phyloP scores from a whole-genome alignment of 2,888 invertebrate species.

The Oeneis ivallda region DNA sequence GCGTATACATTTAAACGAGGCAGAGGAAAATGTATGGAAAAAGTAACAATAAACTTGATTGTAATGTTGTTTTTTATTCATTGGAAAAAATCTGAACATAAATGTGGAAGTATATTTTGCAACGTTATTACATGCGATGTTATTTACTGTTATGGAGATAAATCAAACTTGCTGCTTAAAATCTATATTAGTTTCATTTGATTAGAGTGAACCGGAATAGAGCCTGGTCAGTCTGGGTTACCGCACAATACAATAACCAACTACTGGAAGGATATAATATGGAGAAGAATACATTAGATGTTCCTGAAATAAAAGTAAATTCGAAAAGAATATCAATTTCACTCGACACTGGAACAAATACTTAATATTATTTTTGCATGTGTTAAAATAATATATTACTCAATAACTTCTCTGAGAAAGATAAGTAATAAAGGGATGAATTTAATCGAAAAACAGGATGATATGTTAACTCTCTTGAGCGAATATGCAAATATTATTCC shows the following conservation, averaged over 20 bases:
- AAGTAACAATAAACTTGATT: not conserved
- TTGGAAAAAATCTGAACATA: not conserved
- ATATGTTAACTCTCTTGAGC: conserved; percentile 12
- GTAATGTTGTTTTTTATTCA: not conserved
- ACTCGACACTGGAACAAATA: conserved; percentile 5
- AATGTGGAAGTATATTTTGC: no score
- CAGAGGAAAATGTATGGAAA: conserved; percentile 1
- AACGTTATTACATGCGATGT: no score
- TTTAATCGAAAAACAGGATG: conserved; percentile 6
- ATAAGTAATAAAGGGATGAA: conserved; percentile 5
- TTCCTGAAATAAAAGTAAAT: not conserved
- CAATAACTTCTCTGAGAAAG: conserved; percentile 6
- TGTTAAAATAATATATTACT: conserved; percentile 2
- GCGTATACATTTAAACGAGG: not conserved
- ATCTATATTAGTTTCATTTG: no score
- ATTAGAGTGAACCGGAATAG: no score
- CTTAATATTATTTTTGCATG: conserved; percentile 1
- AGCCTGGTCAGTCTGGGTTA: no score
- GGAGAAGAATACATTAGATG: no score
- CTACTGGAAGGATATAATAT: no score
- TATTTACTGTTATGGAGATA: no score
- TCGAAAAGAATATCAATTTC: not conserved
- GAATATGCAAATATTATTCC: conserved; percentile 22
- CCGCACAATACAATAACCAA: no score
- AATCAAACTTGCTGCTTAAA: no score